Conservation (phyloP, 2,888 invertebrate species). For the Bombylius discolor region DNA sequence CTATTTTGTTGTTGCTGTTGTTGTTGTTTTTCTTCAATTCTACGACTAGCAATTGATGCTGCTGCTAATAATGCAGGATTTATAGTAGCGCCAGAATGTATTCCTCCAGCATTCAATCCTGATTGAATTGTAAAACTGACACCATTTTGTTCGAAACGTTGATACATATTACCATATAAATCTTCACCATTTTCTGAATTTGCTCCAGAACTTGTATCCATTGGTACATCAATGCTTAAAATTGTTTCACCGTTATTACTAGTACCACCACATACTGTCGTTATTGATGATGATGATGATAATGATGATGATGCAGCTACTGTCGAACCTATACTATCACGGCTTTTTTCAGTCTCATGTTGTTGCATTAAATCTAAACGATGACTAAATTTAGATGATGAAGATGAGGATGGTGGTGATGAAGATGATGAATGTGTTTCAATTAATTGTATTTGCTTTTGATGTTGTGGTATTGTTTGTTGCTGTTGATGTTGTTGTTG, state of each 20-base stretch:
- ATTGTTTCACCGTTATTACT: background rate
- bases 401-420: background rate
- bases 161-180: constrained; percentile 14
- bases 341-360: constrained; percentile 27
- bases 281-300: constrained; percentile 22
- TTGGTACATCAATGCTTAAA: constrained; percentile 7
- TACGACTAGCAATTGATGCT: constrained; percentile 31
- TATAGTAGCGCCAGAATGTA: constrained; percentile 22
- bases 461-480: constrained; percentile 22
- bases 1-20: constrained; percentile 26
- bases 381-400: background rate
- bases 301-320: constrained; percentile 25
- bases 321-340: constrained; percentile 24
- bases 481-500: constrained; percentile 22
- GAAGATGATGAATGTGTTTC: background rate
- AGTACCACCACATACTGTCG: constrained; percentile 8
- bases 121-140: constrained; percentile 8
- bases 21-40: constrained; percentile 22
- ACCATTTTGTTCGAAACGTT: constrained; percentile 14
- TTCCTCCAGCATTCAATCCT: background rate
- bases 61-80: constrained; percentile 35
- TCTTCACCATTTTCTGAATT: constrained; percentile 16
- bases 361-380: constrained; percentile 2
- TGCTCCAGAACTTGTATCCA: constrained; percentile 15
- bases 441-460: constrained; percentile 16